Conservation (phyloP, 1,140 invertebrate species). For the Tetragonula clypearis region DNA sequence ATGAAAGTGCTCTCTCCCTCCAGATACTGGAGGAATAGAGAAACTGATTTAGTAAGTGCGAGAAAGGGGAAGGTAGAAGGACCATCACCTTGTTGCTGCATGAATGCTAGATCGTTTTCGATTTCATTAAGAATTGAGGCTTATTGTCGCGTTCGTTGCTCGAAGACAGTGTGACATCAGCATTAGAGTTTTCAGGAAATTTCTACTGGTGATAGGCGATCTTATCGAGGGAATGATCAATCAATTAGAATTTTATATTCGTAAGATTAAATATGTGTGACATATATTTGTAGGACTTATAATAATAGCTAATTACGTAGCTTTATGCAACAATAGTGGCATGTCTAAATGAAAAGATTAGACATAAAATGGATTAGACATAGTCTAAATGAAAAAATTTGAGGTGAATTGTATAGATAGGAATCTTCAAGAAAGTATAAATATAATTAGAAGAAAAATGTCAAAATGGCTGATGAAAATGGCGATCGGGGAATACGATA, state of each 20-base stretch:
- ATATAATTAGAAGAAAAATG: too few species aligned
- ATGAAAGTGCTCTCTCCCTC: slow-evolving; percentile 58
- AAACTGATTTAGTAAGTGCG: slow-evolving; percentile 34
- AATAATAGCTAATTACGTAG: background rate
- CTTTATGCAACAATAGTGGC: too few species aligned
- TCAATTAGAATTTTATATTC: background rate
- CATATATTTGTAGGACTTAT: background rate
- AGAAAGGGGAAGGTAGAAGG: slow-evolving; percentile 70
- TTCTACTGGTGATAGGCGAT: background rate
- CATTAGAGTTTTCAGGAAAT: background rate
- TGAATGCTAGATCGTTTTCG: slow-evolving; percentile 69
- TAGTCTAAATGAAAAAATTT: too few species aligned
- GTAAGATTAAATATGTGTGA: background rate
- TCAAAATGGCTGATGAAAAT: too few species aligned
- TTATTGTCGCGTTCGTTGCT: background rate
- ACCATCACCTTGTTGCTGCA: slow-evolving; percentile 63
- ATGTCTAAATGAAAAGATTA: too few species aligned
- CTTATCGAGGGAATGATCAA: too few species aligned
- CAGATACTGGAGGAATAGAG: slow-evolving; percentile 57
- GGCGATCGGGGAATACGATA: too few species aligned
- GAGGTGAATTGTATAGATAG: too few species aligned
- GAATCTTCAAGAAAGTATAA: too few species aligned
- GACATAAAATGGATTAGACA: too few species aligned
- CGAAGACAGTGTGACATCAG: background rate
- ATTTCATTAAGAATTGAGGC: slow-evolving; percentile 66